These are phyloP conservation scores for Periophthalmus magnuspinnatus DNA, from an alignment of 2,797 vertebrate species.

Conservation along the genomic window DNA sequence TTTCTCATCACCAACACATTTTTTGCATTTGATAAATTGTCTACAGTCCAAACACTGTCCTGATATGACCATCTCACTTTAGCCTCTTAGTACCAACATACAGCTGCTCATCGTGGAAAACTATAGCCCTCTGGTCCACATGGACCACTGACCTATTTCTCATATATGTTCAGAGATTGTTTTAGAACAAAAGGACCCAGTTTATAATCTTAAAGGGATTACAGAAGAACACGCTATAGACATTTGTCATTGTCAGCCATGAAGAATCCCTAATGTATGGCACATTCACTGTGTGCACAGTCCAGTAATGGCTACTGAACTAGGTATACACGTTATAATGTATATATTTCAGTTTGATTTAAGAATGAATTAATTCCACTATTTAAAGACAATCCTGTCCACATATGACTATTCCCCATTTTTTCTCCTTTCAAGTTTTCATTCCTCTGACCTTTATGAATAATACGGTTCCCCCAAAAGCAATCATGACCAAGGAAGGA, in stretches of 20 bases:
- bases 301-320: not conserved
- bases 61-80: not conserved
- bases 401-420: constrained; percentile 13
- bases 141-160: constrained; percentile 74
- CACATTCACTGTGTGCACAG: not conserved
- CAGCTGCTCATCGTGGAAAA: constrained; percentile 6
- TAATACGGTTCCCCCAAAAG: constrained; percentile 60
- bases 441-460: constrained; percentile 70
- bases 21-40: not conserved
- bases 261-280: constrained; percentile 38
- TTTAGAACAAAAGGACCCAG: constrained; percentile 64
- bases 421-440: constrained; percentile 43
- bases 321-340: not conserved
- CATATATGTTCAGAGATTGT: constrained; percentile 39
- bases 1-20: not conserved
- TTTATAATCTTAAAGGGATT: constrained; percentile 43
- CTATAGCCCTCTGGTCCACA: constrained; percentile 38
- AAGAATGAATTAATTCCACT: not conserved
- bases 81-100: not conserved
- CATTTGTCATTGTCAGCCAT: constrained; percentile 77
- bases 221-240: constrained; percentile 18
- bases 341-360: not conserved
- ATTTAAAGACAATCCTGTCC: not conserved
- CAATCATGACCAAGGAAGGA: constrained; percentile 55
- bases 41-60: not conserved